These are phyloP conservation scores for Proctacanthus coquilletti DNA, from an alignment of 1,140 invertebrate genomes.

Conservation along the genomic window DNA sequence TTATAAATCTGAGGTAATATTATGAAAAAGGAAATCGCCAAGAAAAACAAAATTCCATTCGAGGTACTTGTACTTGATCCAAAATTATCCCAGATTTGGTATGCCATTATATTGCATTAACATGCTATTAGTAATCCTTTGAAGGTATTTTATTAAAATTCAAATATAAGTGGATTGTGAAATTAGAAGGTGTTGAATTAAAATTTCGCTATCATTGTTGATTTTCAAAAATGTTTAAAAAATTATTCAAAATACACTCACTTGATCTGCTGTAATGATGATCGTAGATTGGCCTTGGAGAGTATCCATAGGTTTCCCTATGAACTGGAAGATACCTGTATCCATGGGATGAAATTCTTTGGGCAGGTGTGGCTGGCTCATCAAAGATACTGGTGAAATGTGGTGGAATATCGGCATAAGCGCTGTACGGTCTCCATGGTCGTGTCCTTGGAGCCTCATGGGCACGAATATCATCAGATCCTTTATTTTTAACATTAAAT, in stretches of 20 bases:
- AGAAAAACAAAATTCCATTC: too few species aligned
- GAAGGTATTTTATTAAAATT: too few species aligned
- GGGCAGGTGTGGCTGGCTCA: constrained; percentile 57
- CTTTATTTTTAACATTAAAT: constrained; percentile 30
- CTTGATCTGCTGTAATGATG: constrained; percentile 75
- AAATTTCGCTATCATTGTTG: background rate
- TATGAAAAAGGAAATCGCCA: too few species aligned
- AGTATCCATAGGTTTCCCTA: constrained; percentile 75
- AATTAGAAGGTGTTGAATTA: too few species aligned
- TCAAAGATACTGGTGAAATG: constrained; percentile 65
- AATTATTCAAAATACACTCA: constrained; percentile 34
- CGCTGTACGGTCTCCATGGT: constrained; percentile 29
- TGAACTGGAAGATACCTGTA: constrained; percentile 79
- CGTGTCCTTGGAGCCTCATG: constrained; percentile 39
- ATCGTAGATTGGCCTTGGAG: constrained; percentile 67
- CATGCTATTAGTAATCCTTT: too few species aligned
- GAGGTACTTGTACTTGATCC: too few species aligned
- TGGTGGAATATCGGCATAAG: constrained; percentile 43
- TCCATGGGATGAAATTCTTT: constrained; percentile 67
- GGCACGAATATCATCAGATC: constrained; percentile 77
- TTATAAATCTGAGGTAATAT: too few species aligned
- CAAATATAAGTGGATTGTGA: too few species aligned
- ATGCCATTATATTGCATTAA: too few species aligned
- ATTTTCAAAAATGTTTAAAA: background rate
- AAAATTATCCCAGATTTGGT: too few species aligned